Evolutionary conservation across 1,140 invertebrate species (phyloP).

Genomic region (Mesaphorura yosii): DNA sequence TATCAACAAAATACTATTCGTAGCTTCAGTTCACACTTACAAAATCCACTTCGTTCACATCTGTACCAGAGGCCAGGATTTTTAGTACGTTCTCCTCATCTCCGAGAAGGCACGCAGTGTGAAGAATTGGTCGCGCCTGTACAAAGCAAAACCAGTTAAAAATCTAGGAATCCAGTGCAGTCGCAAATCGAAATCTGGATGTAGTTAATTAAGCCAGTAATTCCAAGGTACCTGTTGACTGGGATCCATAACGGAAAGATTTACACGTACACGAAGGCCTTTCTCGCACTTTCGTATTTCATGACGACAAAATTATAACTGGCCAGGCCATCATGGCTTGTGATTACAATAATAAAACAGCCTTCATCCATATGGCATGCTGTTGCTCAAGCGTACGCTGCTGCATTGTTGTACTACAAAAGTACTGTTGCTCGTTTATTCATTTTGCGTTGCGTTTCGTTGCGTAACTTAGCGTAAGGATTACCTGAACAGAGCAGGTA

Average conservation of each 20-base stretch:
- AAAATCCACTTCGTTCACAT: constrained; percentile 17
- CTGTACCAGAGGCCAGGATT: constrained; percentile 7
- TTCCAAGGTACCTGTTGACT: background rate
- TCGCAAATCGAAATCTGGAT: background rate
- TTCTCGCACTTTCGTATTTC: too few species aligned
- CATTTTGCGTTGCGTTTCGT: too few species aligned
- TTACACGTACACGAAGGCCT: too few species aligned
- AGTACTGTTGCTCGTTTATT: too few species aligned
- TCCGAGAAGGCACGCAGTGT: constrained; percentile 15
- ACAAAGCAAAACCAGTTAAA: background rate
- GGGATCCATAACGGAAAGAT: background rate
- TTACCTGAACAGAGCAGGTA: too few species aligned
- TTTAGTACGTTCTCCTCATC: constrained; percentile 14
- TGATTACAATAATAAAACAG: too few species aligned
- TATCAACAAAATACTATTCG: background rate
- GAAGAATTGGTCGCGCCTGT: constrained; percentile 13
- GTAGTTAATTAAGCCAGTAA: background rate
- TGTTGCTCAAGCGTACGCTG: too few species aligned
- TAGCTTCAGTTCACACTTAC: constrained; percentile 8
- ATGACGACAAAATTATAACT: too few species aligned
- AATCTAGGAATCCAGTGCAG: background rate
- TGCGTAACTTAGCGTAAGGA: too few species aligned
- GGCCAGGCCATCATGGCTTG: too few species aligned
- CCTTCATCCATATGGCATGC: too few species aligned
- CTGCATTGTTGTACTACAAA: too few species aligned